A percentile compares a stretch with the other conserved stretches of the same genome.
Conservation (phyloP, 2,888 invertebrate species). For the Metacarcinus magister region DNA sequence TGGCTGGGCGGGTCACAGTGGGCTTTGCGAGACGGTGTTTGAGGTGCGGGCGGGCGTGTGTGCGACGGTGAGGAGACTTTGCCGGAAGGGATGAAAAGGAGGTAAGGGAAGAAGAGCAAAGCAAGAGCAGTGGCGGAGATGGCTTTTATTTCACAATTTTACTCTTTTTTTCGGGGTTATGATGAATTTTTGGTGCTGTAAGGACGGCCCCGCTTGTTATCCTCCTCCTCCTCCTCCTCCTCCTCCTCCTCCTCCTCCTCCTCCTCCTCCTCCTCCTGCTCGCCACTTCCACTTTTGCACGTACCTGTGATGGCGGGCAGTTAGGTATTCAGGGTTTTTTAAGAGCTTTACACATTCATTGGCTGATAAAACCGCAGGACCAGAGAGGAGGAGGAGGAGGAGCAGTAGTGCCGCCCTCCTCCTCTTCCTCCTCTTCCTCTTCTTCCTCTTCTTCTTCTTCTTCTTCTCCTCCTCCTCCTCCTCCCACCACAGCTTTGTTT, state of each 20-base stretch:
- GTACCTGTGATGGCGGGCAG: constrained; percentile 27
- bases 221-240: background rate
- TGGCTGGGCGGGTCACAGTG: background rate
- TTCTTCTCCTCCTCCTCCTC: background rate
- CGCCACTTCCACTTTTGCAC: background rate
- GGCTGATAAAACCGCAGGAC: constrained; percentile 22
- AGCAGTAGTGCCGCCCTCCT: background rate
- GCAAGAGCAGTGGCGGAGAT: background rate
- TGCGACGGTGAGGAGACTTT: background rate
- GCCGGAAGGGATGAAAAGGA: background rate
- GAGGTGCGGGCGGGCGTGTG: background rate
- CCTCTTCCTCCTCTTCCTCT: background rate
- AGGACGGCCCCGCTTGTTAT: background rate
- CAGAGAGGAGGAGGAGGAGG: background rate
- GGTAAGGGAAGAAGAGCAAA: background rate
- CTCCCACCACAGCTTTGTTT: constrained; percentile 20
- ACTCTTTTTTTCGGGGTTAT: background rate
- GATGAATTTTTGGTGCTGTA: background rate
- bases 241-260: background rate
- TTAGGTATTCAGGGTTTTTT: constrained; percentile 39
- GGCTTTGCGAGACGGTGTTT: background rate
- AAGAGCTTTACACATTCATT: constrained; percentile 48
- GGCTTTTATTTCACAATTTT: background rate
- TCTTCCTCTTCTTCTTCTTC: too few relatives aligned
- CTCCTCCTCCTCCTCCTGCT: background rate